A percentile compares a stretch with the other conserved stretches of the same genome.
phyloP scores from a whole-genome alignment of 2,888 invertebrate genomes.

The Alitta virens region DNA sequence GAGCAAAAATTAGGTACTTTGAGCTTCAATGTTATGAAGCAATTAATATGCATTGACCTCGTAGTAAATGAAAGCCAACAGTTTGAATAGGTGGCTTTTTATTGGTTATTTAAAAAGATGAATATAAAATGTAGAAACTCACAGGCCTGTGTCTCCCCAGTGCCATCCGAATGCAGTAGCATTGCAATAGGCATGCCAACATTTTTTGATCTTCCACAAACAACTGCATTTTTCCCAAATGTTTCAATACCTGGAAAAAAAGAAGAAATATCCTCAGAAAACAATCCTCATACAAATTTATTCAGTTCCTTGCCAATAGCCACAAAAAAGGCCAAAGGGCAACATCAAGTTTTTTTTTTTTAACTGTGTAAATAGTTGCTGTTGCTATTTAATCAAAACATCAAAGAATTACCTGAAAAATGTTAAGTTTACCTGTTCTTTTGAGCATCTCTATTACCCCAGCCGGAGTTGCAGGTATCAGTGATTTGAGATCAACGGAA shows the following conservation, averaged over 20 bases:
- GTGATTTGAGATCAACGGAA: conserved; percentile 51
- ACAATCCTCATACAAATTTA: neutral
- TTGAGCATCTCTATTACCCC: conserved; percentile 70
- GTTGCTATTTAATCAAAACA: too few relatives aligned
- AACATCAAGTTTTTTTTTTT: neutral
- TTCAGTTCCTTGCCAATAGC: neutral
- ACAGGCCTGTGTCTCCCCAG: conserved; percentile 62
- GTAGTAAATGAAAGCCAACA: too few relatives aligned
- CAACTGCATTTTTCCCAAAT: conserved; percentile 81
- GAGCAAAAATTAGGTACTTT: too few relatives aligned
- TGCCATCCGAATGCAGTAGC: conserved; percentile 63
- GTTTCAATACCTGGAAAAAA: conserved; percentile 68
- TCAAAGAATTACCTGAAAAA: too few relatives aligned
- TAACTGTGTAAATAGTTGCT: too few relatives aligned
- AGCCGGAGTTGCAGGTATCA: conserved; percentile 78
- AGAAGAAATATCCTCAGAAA: neutral
- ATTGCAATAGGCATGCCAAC: conserved; percentile 88
- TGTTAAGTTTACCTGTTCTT: conserved; percentile 60
- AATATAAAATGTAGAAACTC: conserved; percentile 16
- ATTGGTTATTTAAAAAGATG: too few relatives aligned
- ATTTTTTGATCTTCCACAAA: conserved; percentile 87
- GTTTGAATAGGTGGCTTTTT: too few relatives aligned
- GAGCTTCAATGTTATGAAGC: too few relatives aligned
- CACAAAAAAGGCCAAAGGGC: neutral
- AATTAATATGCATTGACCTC: too few relatives aligned